These are phyloP conservation scores for Morpho achilles DNA, from an alignment of 2,888 invertebrate species.

Conservation along the genomic window DNA sequence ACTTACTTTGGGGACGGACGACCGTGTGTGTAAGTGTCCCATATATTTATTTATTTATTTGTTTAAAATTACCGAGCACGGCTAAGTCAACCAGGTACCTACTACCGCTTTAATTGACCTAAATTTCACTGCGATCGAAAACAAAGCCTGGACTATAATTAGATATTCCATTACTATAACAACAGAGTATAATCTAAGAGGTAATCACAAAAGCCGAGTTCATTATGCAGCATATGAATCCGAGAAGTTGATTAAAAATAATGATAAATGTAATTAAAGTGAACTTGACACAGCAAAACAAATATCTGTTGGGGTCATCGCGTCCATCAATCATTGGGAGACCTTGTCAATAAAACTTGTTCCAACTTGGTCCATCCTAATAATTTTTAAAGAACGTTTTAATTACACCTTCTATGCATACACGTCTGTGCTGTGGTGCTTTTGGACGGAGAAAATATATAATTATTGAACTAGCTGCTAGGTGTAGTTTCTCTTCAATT, in stretches of 20 bases:
- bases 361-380: slow-evolving; percentile 32
- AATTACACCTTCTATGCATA: slow-evolving; percentile 27
- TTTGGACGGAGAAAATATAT: background rate
- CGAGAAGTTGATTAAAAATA: slow-evolving; percentile 35
- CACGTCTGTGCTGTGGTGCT: slow-evolving; percentile 1
- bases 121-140: background rate
- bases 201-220: slow-evolving; percentile 14
- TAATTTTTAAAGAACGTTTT: slow-evolving; percentile 25
- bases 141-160: background rate
- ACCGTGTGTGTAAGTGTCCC: too few relatives aligned
- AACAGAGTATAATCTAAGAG: background rate
- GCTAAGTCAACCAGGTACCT: too few relatives aligned
- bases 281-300: slow-evolving; percentile 56
- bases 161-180: background rate
- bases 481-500: background rate
- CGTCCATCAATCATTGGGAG: slow-evolving; percentile 52
- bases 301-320: slow-evolving; percentile 58
- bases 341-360: slow-evolving; percentile 46
- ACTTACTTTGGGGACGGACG: too few relatives aligned
- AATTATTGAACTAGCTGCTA: slow-evolving; percentile 1
- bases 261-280: slow-evolving; percentile 51
- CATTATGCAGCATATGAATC: slow-evolving; percentile 15
- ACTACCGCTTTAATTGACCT: too few relatives aligned
- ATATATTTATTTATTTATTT: too few relatives aligned
- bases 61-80: too few relatives aligned